These are phyloP conservation scores for Lepisosteus oculatus DNA, from an alignment of 2,113 vertebrate genomes.

Conservation along the genomic window DNA sequence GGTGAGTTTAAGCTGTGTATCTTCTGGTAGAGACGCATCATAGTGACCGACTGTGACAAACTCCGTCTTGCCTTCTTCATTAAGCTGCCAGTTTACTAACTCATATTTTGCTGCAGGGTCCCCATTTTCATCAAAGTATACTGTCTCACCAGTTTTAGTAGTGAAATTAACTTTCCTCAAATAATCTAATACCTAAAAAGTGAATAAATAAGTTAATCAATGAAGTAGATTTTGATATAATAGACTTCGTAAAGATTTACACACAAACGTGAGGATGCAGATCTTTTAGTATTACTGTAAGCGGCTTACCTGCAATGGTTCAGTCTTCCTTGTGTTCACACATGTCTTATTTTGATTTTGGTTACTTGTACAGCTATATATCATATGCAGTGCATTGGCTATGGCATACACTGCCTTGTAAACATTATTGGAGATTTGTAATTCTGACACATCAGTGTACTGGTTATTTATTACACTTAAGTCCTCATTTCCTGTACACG, in stretches of 20 bases:
- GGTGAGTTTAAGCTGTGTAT: constrained; percentile 42
- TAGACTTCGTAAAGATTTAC: too few species aligned
- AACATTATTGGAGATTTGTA: constrained; percentile 60
- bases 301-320: constrained; percentile 44
- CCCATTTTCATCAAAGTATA: constrained; percentile 57
- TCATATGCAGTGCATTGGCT: constrained; percentile 54
- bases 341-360: constrained; percentile 45
- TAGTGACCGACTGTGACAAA: constrained; percentile 59
- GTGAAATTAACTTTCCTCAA: constrained; percentile 45
- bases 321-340: constrained; percentile 25
- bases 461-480: constrained; percentile 46
- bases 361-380: constrained; percentile 5
- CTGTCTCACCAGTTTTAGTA: constrained; percentile 59
- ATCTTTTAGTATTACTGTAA: neutral
- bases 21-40: constrained; percentile 49
- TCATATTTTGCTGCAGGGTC: constrained; percentile 63
- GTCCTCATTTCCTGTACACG: constrained; percentile 54
- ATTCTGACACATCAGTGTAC: constrained; percentile 62
- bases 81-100: constrained; percentile 62
- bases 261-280: neutral
- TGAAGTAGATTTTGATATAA: too few species aligned
- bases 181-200: constrained; percentile 48
- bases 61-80: constrained; percentile 28
- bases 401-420: constrained; percentile 65
- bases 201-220: neutral